These are phyloP conservation scores for Metaphire vulgaris DNA, from an alignment of 1,140 invertebrate species.

Conservation along the genomic window DNA sequence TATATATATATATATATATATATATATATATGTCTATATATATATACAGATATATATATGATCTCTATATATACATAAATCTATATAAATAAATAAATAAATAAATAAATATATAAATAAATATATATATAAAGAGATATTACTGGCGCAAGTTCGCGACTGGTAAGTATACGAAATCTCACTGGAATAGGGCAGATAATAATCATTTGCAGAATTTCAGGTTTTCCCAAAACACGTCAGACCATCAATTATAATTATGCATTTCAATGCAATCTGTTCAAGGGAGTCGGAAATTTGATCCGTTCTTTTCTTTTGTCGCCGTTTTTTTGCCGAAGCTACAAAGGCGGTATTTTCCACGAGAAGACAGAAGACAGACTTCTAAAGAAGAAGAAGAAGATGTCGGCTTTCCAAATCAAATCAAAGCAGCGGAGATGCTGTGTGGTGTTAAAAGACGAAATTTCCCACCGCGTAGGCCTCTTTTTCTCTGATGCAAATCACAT, in stretches of 20 bases:
- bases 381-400: too few species aligned
- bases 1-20: conserved; percentile 14
- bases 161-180: background rate
- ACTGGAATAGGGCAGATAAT: background rate
- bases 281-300: too few species aligned
- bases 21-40: conserved; percentile 19
- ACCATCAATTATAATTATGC: background rate
- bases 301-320: too few species aligned
- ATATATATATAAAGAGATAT: background rate
- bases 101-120: background rate
- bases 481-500: too few species aligned
- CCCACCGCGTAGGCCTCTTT: too few species aligned
- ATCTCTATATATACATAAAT: background rate
- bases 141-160: too few species aligned
- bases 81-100: background rate
- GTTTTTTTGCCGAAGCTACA: too few species aligned
- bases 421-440: too few species aligned
- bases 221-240: background rate
- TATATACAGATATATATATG: conserved; percentile 18
- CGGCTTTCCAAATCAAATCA: too few species aligned
- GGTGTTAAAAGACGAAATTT: too few species aligned
- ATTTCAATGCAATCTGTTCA: background rate
- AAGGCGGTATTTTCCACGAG: too few species aligned
- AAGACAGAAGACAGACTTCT: too few species aligned
- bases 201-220: background rate